Percentiles rank a stretch among this genome's conserved stretches.
These are phyloP conservation scores for Onychomys leucogaster DNA, from an alignment of 2,797 vertebrate genomes.

Conservation along the genomic window DNA sequence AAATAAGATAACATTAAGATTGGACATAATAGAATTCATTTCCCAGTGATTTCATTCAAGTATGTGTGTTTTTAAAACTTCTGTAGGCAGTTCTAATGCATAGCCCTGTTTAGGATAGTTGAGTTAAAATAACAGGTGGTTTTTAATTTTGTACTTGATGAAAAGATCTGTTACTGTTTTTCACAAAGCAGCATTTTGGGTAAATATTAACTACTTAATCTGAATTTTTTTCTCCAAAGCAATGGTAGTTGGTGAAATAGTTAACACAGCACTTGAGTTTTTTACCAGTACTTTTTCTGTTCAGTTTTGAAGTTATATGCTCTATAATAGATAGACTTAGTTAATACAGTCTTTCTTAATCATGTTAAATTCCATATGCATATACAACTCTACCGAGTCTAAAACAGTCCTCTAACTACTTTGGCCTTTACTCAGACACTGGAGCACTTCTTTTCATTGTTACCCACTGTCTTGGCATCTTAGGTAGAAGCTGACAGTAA, in stretches of 20 bases:
- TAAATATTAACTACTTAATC: constrained; percentile 31
- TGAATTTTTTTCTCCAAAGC: not conserved
- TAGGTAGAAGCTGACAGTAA: not conserved
- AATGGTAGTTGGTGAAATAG: constrained; percentile 22
- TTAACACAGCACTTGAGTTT: not conserved
- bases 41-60: constrained; percentile 28
- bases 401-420: not conserved
- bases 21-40: not conserved
- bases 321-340: not conserved
- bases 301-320: constrained; percentile 49
- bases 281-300: not conserved
- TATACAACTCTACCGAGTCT: not conserved
- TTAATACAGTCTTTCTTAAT: constrained; percentile 31
- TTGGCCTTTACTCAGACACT: constrained; percentile 5
- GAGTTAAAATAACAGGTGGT: constrained; percentile 38
- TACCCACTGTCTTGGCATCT: not conserved
- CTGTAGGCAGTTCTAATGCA: not conserved
- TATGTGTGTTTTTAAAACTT: constrained; percentile 29
- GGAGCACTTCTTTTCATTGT: not conserved
- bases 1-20: constrained; percentile 9
- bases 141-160: constrained; percentile 28
- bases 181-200: constrained; percentile 22
- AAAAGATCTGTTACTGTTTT: constrained; percentile 18
- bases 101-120: constrained; percentile 23
- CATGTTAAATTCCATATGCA: constrained; percentile 1